Conservation (phyloP, 1,140 invertebrate species). For the Ostrea edulis region DNA sequence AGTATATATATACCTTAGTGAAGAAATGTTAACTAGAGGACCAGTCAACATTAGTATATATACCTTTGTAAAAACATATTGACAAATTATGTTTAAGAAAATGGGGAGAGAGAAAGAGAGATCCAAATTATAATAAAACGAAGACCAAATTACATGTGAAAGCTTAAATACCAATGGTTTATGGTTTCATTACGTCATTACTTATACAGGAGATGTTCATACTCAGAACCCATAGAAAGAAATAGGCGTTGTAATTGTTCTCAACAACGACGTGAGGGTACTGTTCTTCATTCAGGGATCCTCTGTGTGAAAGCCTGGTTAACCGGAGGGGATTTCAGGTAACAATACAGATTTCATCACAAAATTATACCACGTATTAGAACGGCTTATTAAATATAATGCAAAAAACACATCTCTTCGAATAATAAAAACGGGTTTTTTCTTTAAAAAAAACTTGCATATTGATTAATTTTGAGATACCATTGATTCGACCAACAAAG, state of each 20-base stretch:
- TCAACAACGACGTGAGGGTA: neutral
- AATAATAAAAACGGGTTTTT: slow-evolving; percentile 7
- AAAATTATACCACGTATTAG: neutral
- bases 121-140: no score
- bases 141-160: no score
- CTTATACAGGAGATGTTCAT: neutral
- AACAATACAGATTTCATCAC: neutral
- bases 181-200: neutral
- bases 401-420: neutral
- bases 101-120: no score
- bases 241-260: neutral
- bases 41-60: no score
- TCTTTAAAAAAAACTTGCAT: neutral
- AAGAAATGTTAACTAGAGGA: no score
- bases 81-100: no score
- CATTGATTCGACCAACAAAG: neutral
- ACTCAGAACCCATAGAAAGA: neutral
- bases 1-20: no score
- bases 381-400: neutral
- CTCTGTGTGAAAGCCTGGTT: neutral
- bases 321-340: neutral
- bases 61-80: no score
- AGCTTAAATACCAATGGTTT: neutral
- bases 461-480: neutral
- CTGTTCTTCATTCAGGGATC: neutral